Percentiles rank a stretch among this genome's conserved stretches.
Conservation (phyloP, 2,888 invertebrate species). For the Laothoe populi region DNA sequence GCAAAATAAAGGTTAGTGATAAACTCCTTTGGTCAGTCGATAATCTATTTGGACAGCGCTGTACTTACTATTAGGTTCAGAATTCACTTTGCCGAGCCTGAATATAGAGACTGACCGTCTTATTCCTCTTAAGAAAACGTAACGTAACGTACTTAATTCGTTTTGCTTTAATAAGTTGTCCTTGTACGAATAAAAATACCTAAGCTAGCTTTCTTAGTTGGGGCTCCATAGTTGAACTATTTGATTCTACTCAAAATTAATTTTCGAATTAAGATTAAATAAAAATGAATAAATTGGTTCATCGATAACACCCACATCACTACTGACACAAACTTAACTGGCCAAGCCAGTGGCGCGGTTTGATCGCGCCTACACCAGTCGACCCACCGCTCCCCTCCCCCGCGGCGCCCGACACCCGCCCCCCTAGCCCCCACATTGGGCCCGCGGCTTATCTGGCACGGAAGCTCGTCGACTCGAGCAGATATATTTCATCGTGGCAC, state of each 20-base stretch:
- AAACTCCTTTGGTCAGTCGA: too few species aligned
- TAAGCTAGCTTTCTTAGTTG: too few species aligned
- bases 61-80: too few species aligned
- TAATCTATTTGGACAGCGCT: too few species aligned
- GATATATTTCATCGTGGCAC: conserved; percentile 70
- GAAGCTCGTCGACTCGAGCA: conserved; percentile 53
- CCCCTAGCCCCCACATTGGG: conserved; percentile 44
- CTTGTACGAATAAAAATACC: too few species aligned
- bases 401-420: conserved; percentile 40
- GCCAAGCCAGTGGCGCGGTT: conserved; percentile 54
- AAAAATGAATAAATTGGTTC: neutral
- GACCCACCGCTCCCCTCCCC: conserved; percentile 13
- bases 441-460: conserved; percentile 66
- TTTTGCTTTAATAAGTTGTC: too few species aligned
- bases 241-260: neutral
- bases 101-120: too few species aligned
- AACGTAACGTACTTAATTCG: too few species aligned
- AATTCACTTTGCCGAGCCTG: too few species aligned
- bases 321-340: conserved; percentile 68
- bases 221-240: too few species aligned
- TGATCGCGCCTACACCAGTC: conserved; percentile 47
- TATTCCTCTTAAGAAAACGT: too few species aligned
- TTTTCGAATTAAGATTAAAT: neutral
- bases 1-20: too few species aligned
- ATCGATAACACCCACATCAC: conserved; percentile 32